Percentiles rank a stretch among this genome's conserved stretches.
These are phyloP conservation scores for Cebidichthys violaceus DNA, from an alignment of 2,113 vertebrate genomes.

Conservation along the genomic window DNA sequence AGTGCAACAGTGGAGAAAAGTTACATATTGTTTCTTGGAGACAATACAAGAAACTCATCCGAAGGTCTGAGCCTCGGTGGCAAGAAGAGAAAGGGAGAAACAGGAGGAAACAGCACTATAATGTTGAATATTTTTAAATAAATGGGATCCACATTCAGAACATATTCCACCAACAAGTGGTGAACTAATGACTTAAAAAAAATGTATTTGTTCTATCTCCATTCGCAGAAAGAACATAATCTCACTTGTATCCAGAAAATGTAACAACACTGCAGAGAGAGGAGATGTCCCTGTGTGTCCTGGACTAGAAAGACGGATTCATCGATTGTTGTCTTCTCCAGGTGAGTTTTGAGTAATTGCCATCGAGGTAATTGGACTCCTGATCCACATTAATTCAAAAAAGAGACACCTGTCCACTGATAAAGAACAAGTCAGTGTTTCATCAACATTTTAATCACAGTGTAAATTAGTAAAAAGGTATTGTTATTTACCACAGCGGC, in stretches of 20 bases:
- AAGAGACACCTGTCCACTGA: slow-evolving; percentile 17
- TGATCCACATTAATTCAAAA: slow-evolving; percentile 43
- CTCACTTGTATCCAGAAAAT: background rate
- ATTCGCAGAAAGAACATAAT: slow-evolving; percentile 12
- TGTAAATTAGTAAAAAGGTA: slow-evolving; percentile 31
- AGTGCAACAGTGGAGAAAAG: background rate
- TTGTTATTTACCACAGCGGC: background rate
- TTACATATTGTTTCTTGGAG: background rate
- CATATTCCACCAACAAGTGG: slow-evolving; percentile 26
- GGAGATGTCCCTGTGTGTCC: slow-evolving; percentile 44
- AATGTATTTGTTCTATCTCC: background rate
- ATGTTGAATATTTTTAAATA: slow-evolving; percentile 37
- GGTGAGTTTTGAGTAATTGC: slow-evolving; percentile 51
- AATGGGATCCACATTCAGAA: slow-evolving; percentile 11
- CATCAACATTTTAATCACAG: slow-evolving; percentile 40
- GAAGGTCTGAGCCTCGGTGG: slow-evolving; percentile 8
- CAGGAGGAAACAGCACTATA: background rate
- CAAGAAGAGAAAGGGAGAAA: slow-evolving; percentile 2
- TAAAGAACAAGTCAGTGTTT: slow-evolving; percentile 29
- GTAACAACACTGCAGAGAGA: slow-evolving; percentile 17
- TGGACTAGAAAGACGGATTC: slow-evolving; percentile 28
- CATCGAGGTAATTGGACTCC: slow-evolving; percentile 34
- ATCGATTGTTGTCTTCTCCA: slow-evolving; percentile 42
- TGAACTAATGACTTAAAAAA: slow-evolving; percentile 4
- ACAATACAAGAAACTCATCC: slow-evolving; percentile 26